A percentile compares a stretch with the other conserved stretches of the same genome.
These are phyloP conservation scores for Chelmon rostratus DNA, from an alignment of 2,797 vertebrate species.

Conservation along the genomic window DNA sequence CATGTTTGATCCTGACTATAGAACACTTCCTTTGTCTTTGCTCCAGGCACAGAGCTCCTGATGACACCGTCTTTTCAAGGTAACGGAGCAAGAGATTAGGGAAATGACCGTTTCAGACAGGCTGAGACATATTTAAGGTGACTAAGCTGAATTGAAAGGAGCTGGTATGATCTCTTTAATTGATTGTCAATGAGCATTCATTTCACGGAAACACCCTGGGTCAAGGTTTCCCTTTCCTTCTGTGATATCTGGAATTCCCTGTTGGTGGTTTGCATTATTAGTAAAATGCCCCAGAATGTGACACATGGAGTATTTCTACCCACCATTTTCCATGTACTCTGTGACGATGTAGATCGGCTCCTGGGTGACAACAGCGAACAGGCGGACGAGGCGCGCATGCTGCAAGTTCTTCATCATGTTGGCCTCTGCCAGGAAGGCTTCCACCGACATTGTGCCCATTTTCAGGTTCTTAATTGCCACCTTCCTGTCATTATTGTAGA, in stretches of 20 bases:
- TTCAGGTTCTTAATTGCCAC: constrained; percentile 98
- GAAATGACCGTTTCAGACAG: constrained; percentile 52
- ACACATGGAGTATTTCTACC: constrained; percentile 54
- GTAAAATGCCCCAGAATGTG: constrained; percentile 9
- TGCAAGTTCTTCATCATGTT: constrained; percentile 99
- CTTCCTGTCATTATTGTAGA: constrained; percentile 93
- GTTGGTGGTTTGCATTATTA: neutral
- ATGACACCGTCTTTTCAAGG: constrained; percentile 28
- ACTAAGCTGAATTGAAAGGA: constrained; percentile 28
- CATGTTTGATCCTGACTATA: constrained; percentile 77
- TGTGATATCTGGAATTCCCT: constrained; percentile 12
- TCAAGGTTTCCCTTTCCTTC: constrained; percentile 1
- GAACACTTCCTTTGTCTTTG: constrained; percentile 31
- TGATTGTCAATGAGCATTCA: constrained; percentile 19
- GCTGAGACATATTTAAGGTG: constrained; percentile 57
- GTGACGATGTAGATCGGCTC: constrained; percentile 98
- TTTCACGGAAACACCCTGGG: constrained; percentile 31
- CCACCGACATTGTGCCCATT: constrained; percentile 94
- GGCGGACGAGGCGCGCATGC: constrained; percentile 91
- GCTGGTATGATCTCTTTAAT: constrained; percentile 27
- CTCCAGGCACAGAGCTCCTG: constrained; percentile 29
- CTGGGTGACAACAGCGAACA: constrained; percentile 96
- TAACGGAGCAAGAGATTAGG: constrained; percentile 23
- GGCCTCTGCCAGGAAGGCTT: constrained; percentile 95
- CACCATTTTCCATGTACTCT: constrained; percentile 99